Conservation (phyloP, 2,888 invertebrate species). For the Eretmocerus hayati region DNA sequence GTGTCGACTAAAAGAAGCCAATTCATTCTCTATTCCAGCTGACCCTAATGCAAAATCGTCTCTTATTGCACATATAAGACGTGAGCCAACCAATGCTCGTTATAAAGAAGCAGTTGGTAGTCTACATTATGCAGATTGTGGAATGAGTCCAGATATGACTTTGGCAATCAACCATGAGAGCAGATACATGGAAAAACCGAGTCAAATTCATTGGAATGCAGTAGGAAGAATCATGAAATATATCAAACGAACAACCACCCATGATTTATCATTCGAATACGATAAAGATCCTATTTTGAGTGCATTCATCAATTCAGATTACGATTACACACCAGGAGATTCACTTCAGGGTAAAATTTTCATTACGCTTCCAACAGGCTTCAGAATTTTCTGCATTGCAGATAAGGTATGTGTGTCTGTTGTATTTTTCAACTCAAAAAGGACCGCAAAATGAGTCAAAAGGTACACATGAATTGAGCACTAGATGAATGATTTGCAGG, state of each 20-base stretch:
- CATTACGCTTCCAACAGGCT: too few relatives aligned
- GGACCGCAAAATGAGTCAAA: too few relatives aligned
- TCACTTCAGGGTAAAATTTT: constrained; percentile 33
- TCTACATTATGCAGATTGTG: constrained; percentile 24
- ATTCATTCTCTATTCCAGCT: constrained; percentile 8
- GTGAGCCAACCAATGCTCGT: constrained; percentile 6
- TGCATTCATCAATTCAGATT: constrained; percentile 37
- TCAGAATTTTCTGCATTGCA: too few relatives aligned
- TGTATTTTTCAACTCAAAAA: too few relatives aligned
- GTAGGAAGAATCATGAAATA: constrained; percentile 29
- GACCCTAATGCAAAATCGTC: constrained; percentile 18
- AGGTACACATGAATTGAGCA: too few relatives aligned
- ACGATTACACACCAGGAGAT: constrained; percentile 31
- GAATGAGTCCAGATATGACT: constrained; percentile 30
- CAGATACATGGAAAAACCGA: constrained; percentile 24
- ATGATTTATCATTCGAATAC: constrained; percentile 15
- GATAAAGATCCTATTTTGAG: constrained; percentile 3
- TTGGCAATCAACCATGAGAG: constrained; percentile 27
- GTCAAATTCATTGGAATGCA: constrained; percentile 28
- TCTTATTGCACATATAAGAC: constrained; percentile 3
- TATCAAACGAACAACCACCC: constrained; percentile 24
- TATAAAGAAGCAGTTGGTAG: constrained; percentile 24
- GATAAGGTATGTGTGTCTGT: too few relatives aligned
- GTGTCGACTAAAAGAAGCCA: constrained; percentile 19
- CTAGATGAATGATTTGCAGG: too few relatives aligned